These are phyloP conservation scores for Myiotriccus ornatus DNA, from an alignment of 2,797 vertebrate genomes.

Conservation along the genomic window DNA sequence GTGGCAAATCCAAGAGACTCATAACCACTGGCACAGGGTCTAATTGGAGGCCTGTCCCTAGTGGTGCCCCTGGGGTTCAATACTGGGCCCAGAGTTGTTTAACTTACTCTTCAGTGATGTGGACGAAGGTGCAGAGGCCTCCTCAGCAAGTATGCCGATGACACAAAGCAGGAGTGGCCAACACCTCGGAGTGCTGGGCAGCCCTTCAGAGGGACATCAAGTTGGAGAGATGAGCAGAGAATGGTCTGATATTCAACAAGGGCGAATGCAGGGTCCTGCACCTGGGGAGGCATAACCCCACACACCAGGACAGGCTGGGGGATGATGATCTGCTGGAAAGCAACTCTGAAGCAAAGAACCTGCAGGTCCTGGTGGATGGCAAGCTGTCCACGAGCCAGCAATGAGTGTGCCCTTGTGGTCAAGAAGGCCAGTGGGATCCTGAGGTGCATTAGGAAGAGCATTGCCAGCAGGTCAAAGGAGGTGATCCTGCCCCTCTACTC, in stretches of 20 bases:
- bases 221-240: background rate
- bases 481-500: background rate
- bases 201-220: background rate
- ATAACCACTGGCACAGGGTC: background rate
- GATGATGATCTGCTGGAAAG: background rate
- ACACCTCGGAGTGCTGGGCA: background rate
- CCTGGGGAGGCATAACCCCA: background rate
- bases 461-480: rapidly evolving
- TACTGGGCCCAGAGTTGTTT: background rate
- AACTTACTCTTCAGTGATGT: background rate
- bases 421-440: background rate
- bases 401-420: background rate
- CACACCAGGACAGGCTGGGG: background rate
- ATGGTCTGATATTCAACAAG: background rate
- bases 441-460: background rate
- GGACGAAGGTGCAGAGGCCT: background rate
- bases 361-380: background rate
- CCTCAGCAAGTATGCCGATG: background rate
- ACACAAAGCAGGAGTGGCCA: background rate
- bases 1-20: background rate
- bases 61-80: background rate
- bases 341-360: background rate
- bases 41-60: background rate
- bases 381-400: background rate
- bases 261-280: background rate